Conservation (phyloP, 2,888 invertebrate species). For the Ophonus ardosiacus region DNA sequence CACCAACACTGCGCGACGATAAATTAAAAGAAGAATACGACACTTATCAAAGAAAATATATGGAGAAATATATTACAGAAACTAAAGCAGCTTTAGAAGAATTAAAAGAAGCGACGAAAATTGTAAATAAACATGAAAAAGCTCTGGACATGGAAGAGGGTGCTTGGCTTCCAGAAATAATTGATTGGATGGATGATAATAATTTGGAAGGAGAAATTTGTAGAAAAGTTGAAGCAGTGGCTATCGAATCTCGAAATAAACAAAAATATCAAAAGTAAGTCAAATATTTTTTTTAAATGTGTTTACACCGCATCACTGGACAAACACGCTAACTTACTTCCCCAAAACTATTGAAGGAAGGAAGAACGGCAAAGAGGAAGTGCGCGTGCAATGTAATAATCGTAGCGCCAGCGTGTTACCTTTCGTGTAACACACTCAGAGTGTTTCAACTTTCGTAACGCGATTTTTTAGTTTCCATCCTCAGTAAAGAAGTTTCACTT, state of each 20-base stretch:
- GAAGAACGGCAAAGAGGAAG: too few relatives aligned
- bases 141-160: constrained; percentile 70
- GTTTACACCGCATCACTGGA: too few relatives aligned
- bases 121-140: constrained; percentile 67
- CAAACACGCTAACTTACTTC: too few relatives aligned
- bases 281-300: not conserved
- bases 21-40: constrained; percentile 76
- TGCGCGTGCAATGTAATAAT: too few relatives aligned
- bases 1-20: constrained; percentile 78
- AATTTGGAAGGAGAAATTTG: constrained; percentile 70
- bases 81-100: constrained; percentile 67
- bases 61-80: constrained; percentile 74
- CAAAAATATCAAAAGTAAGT: constrained; percentile 68
- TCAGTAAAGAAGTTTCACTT: too few relatives aligned
- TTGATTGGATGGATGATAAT: constrained; percentile 71
- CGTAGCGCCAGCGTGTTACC: too few relatives aligned
- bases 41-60: constrained; percentile 79
- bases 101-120: constrained; percentile 66
- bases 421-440: too few relatives aligned
- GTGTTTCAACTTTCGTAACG: too few relatives aligned
- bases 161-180: constrained; percentile 74
- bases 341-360: too few relatives aligned
- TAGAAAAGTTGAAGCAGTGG: constrained; percentile 68
- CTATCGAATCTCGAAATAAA: constrained; percentile 48
- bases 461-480: too few relatives aligned